Conservation (phyloP, 2,888 invertebrate species). For the Perizoma flavofasciatum region DNA sequence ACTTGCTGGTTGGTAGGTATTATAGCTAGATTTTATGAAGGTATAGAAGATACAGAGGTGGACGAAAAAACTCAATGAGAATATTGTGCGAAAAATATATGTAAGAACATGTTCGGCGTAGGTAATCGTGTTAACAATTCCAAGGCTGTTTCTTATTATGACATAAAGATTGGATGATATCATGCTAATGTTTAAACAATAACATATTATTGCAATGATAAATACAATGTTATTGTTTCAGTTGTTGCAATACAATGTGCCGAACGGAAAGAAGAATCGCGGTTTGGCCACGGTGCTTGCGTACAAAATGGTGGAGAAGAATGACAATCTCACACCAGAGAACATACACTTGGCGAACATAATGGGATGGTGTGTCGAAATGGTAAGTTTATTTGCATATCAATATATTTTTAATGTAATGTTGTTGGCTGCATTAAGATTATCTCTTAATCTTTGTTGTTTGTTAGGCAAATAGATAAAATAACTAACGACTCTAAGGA, state of each 20-base stretch:
- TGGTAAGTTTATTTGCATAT: conserved; percentile 85
- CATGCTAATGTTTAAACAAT: conserved; percentile 5
- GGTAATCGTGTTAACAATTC: conserved; percentile 1
- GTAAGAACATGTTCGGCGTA: neutral
- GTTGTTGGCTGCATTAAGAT: too few species aligned
- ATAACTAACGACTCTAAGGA: too few species aligned
- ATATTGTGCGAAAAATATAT: neutral
- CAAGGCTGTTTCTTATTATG: conserved; percentile 14
- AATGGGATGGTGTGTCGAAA: conserved; percentile 97
- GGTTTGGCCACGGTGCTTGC: conserved; percentile 89
- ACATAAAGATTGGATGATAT: conserved; percentile 14
- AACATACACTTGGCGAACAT: conserved; percentile 91
- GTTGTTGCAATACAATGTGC: conserved; percentile 96
- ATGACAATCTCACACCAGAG: conserved; percentile 88
- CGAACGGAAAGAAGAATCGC: conserved; percentile 94
- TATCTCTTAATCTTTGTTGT: too few species aligned
- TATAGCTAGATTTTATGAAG: neutral
- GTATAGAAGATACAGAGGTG: too few species aligned
- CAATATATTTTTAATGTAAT: too few species aligned
- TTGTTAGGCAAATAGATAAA: too few species aligned
- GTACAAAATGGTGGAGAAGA: conserved; percentile 88
- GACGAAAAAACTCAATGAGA: neutral
- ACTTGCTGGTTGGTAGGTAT: too few species aligned
- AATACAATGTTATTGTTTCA: conserved; percentile 65
- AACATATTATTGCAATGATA: conserved; percentile 2